Evolutionary conservation across 1,140 invertebrate genomes (phyloP).

Genomic region (Melanaphis sacchari): DNA sequence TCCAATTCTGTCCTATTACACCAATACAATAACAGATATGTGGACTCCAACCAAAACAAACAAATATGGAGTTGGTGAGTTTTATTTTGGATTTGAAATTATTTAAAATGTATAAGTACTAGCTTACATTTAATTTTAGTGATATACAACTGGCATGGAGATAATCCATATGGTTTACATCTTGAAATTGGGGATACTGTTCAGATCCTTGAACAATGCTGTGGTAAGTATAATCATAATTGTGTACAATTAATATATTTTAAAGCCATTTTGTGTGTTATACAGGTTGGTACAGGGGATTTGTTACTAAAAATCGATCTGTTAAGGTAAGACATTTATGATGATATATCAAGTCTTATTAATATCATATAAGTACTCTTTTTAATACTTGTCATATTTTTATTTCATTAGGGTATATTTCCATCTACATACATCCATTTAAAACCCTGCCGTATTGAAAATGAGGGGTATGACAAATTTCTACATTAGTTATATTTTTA

Average conservation of each 20-base stretch:
- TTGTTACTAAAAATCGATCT: slow-evolving; percentile 78
- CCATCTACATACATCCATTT: slow-evolving; percentile 48
- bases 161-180: slow-evolving; percentile 79
- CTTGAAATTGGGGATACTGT: slow-evolving; percentile 90
- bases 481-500: neutral
- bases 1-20: neutral
- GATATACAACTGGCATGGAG: slow-evolving; percentile 88
- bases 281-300: slow-evolving; percentile 87
- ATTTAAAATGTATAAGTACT: neutral
- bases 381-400: neutral
- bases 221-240: slow-evolving; percentile 66
- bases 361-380: neutral
- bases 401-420: slow-evolving; percentile 43
- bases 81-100: neutral
- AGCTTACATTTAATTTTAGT: slow-evolving; percentile 67
- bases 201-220: slow-evolving; percentile 88
- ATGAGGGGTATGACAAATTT: slow-evolving; percentile 38
- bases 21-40: slow-evolving; percentile 64
- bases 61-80: slow-evolving; percentile 72
- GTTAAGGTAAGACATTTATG: slow-evolving; percentile 67
- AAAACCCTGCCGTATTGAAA: slow-evolving; percentile 52
- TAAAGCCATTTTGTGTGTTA: slow-evolving; percentile 61
- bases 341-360: too few species aligned
- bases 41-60: slow-evolving; percentile 71
- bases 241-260: neutral